These are phyloP conservation scores for Netelia inedita DNA, from an alignment of 2,888 invertebrate species.

Conservation along the genomic window DNA sequence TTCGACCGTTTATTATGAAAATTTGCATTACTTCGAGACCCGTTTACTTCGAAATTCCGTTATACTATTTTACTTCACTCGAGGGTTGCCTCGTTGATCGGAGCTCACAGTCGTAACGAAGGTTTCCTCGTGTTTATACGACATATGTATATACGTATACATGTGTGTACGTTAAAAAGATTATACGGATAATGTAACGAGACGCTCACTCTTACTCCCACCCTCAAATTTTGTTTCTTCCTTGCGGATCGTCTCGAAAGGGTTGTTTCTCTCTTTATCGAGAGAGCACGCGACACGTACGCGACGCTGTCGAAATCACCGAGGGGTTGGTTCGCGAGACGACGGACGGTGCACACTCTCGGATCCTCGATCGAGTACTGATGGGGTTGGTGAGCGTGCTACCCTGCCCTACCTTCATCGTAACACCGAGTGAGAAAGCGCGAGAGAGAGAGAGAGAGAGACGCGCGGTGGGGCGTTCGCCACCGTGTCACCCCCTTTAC, in stretches of 20 bases:
- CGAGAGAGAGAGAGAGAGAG: constrained; percentile 39
- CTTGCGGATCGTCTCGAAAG: not conserved
- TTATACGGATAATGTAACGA: not conserved
- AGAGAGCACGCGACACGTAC: constrained; percentile 40
- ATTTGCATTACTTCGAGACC: not conserved
- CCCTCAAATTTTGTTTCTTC: constrained; percentile 7
- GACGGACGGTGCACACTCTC: constrained; percentile 65
- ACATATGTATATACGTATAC: constrained; percentile 3
- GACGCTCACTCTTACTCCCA: not conserved
- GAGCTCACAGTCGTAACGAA: not conserved
- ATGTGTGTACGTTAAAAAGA: constrained; percentile 1
- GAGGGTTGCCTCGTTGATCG: not conserved
- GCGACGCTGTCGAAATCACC: constrained; percentile 28
- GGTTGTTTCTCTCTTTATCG: constrained; percentile 8
- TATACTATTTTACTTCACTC: not conserved
- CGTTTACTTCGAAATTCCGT: too few relatives aligned
- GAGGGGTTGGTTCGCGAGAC: constrained; percentile 34
- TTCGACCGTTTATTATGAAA: not conserved
- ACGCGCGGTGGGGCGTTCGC: constrained; percentile 51
- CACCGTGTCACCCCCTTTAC: constrained; percentile 57
- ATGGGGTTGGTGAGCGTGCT: constrained; percentile 69
- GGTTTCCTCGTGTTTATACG: constrained; percentile 19
- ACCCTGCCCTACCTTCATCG: constrained; percentile 66
- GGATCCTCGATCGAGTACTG: constrained; percentile 72
- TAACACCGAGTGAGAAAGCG: constrained; percentile 37